Conservation (phyloP, 2,888 invertebrate genomes). For the Cheilosia variabilis region DNA sequence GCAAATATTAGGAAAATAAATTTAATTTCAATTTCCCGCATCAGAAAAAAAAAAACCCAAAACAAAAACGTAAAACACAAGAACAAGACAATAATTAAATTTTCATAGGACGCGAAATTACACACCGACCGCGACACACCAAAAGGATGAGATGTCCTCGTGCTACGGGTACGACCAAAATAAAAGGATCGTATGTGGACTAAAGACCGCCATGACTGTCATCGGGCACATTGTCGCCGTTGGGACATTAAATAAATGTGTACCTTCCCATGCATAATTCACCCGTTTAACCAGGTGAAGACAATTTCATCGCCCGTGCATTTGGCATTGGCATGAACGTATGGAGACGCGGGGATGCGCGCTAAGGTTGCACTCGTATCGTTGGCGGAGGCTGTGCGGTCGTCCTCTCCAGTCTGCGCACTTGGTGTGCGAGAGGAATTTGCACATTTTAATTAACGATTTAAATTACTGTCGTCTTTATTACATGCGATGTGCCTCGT, state of each 20-base stretch:
- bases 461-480: slow-evolving; percentile 77
- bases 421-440: slow-evolving; percentile 58
- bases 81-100: slow-evolving; percentile 73
- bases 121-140: slow-evolving; percentile 13
- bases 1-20: slow-evolving; percentile 68
- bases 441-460: slow-evolving; percentile 77
- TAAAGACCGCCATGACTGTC: slow-evolving; percentile 36
- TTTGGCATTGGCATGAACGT: too few species aligned
- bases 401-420: background rate
- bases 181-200: slow-evolving; percentile 47
- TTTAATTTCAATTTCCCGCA: slow-evolving; percentile 68
- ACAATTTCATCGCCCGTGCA: slow-evolving; percentile 60
- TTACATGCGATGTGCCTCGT: slow-evolving; percentile 56
- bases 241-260: slow-evolving; percentile 63
- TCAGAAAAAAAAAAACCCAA: slow-evolving; percentile 11
- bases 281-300: slow-evolving; percentile 76
- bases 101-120: slow-evolving; percentile 68
- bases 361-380: slow-evolving; percentile 5
- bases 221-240: slow-evolving; percentile 42
- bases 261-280: slow-evolving; percentile 75
- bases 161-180: background rate
- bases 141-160: slow-evolving; percentile 42
- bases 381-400: slow-evolving; percentile 38
- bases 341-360: slow-evolving; percentile 27
- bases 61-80: slow-evolving; percentile 10